Percentiles rank a stretch among this genome's conserved stretches.
Evolutionary conservation across 1,140 invertebrate genomes (phyloP).

Genomic region (Temnothorax nylanderi): DNA sequence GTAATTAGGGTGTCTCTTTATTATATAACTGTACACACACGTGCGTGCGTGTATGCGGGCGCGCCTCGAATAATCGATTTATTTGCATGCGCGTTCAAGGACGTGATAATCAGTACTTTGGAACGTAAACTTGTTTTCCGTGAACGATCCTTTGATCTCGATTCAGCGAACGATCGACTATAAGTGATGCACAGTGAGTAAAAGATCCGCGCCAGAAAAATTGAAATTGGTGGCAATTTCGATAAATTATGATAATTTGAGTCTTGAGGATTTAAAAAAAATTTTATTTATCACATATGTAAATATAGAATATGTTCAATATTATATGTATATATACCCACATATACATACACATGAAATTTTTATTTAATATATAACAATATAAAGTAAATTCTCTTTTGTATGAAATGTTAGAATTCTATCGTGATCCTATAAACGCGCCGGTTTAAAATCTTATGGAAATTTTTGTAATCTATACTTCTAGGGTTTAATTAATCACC

Average conservation of each 20-base stretch:
- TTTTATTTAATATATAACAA: conserved; percentile 12
- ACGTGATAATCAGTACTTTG: conserved; percentile 9
- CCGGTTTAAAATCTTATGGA: neutral
- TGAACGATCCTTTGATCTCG: conserved; percentile 16
- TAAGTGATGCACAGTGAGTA: neutral
- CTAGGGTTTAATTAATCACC: neutral
- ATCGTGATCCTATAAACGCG: neutral
- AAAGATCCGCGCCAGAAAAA: neutral
- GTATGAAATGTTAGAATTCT: neutral
- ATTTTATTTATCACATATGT: conserved; percentile 1
- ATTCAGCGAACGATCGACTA: neutral
- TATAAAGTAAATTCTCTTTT: neutral
- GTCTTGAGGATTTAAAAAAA: neutral
- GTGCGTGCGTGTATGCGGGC: conserved; percentile 19
- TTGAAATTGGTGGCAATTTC: conserved; percentile 34
- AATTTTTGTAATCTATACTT: neutral
- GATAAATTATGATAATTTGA: neutral
- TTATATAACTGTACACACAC: conserved; percentile 72
- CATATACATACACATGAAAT: neutral
- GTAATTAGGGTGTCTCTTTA: conserved; percentile 73
- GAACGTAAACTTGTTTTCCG: neutral
- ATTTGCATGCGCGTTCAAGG: conserved; percentile 55
- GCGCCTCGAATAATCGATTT: conserved; percentile 52
- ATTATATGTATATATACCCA: neutral
- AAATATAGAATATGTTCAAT: neutral